phyloP scores from a whole-genome alignment of 1,140 invertebrate species.

The Drosophila persimilis region DNA sequence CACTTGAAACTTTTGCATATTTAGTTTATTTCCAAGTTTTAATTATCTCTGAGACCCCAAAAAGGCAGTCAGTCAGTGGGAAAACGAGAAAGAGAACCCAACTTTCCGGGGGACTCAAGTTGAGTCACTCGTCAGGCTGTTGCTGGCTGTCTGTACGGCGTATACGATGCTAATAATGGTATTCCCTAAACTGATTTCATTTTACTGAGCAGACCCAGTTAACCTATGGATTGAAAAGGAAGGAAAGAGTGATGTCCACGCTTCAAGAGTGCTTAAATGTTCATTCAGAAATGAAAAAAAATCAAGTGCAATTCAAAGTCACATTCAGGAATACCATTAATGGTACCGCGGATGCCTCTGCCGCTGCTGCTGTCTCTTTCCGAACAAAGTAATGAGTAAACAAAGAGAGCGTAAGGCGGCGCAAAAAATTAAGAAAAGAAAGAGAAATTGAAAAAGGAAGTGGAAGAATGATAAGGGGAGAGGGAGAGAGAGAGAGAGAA shows the following conservation, averaged over 20 bases:
- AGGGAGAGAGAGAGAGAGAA: not conserved
- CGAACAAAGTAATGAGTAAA: constrained; percentile 62
- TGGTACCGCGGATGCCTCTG: not conserved
- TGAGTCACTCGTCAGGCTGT: constrained; percentile 21
- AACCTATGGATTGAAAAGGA: too few relatives aligned
- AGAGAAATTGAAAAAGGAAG: not conserved
- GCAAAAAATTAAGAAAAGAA: constrained; percentile 47
- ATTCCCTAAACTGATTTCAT: too few relatives aligned
- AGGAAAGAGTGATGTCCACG: too few relatives aligned
- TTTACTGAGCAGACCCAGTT: not conserved
- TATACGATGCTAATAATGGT: too few relatives aligned
- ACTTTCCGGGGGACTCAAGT: constrained; percentile 6
- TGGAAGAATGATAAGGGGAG: constrained; percentile 3
- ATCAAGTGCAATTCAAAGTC: too few relatives aligned
- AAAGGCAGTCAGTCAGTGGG: constrained; percentile 33
- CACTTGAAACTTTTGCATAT: constrained; percentile 76
- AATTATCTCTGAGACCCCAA: constrained; percentile 68
- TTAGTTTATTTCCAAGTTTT: constrained; percentile 75
- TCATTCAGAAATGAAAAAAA: too few relatives aligned
- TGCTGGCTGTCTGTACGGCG: not conserved
- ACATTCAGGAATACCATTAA: too few relatives aligned
- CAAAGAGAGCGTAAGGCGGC: constrained; percentile 37
- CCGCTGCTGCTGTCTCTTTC: not conserved
- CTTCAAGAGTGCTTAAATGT: too few relatives aligned
- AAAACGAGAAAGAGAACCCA: constrained; percentile 7